phyloP scores from a whole-genome alignment of 2,888 invertebrate species.

The Metacarcinus magister region DNA sequence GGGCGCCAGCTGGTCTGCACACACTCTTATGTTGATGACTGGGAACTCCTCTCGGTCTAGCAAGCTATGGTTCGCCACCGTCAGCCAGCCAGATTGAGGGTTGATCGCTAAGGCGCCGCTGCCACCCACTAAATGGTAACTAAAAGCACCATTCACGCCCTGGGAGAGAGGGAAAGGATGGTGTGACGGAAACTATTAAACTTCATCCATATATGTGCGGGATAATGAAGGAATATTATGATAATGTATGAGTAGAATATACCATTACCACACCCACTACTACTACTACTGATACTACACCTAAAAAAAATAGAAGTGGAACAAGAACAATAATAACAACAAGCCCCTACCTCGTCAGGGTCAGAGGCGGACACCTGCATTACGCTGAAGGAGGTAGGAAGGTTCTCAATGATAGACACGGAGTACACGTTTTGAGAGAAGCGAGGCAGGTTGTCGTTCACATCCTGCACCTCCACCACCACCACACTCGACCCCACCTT shows the following conservation, averaged over 20 bases:
- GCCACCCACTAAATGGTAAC: slow-evolving; percentile 86
- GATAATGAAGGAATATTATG: not conserved
- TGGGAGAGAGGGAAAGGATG: slow-evolving; percentile 82
- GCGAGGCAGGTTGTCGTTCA: slow-evolving; percentile 89
- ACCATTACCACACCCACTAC: no score
- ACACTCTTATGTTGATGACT: slow-evolving; percentile 90
- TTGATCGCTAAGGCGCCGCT: slow-evolving; percentile 79
- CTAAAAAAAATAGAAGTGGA: not conserved
- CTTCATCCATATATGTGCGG: not conserved
- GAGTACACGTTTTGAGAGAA: slow-evolving; percentile 96
- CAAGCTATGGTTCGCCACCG: slow-evolving; percentile 90
- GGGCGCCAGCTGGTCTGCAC: slow-evolving; percentile 91
- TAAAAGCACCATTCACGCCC: slow-evolving; percentile 93
- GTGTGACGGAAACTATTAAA: not conserved
- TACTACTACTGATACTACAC: no score
- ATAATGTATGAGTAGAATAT: not conserved
- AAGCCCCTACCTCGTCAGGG: slow-evolving; percentile 88
- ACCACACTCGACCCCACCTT: slow-evolving; percentile 90
- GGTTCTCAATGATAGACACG: slow-evolving; percentile 95
- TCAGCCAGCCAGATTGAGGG: slow-evolving; percentile 89
- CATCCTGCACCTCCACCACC: slow-evolving; percentile 90
- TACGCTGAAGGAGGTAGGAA: slow-evolving; percentile 92
- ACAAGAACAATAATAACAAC: not conserved
- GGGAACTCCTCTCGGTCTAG: slow-evolving; percentile 92
- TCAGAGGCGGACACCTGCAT: slow-evolving; percentile 91